Evolutionary conservation across 1,140 invertebrate genomes (phyloP).

Genomic region (Leptinotarsa lineolata): DNA sequence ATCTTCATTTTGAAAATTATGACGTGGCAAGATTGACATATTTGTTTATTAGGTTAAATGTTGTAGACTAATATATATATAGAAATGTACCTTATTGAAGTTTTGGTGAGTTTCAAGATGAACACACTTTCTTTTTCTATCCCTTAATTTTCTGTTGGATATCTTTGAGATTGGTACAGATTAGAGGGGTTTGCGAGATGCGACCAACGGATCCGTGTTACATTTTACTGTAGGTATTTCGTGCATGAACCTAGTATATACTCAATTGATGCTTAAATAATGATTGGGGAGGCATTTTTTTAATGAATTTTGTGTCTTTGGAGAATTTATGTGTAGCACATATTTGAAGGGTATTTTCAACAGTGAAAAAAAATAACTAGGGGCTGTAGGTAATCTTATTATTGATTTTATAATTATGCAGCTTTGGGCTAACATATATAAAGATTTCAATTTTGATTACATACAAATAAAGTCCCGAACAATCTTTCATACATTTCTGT

Average conservation of each 20-base stretch:
- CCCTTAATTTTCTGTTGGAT: background rate
- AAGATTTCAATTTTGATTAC: too few relatives aligned
- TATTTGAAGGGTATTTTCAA: constrained; percentile 14
- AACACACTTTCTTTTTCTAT: constrained; percentile 11
- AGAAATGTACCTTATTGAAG: constrained; percentile 19
- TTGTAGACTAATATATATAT: constrained; percentile 20
- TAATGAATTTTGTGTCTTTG: constrained; percentile 18
- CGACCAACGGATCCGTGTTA: constrained; percentile 11
- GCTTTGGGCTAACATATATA: too few relatives aligned
- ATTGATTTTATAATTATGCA: too few relatives aligned
- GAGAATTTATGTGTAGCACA: constrained; percentile 16
- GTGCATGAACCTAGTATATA: constrained; percentile 27
- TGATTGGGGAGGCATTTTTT: constrained; percentile 17
- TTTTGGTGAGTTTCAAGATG: background rate
- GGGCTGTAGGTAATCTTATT: too few relatives aligned
- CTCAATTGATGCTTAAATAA: constrained; percentile 22
- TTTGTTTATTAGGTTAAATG: constrained; percentile 21
- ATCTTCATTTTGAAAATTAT: constrained; percentile 13
- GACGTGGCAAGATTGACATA: background rate
- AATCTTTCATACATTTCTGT: too few relatives aligned
- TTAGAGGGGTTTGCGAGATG: background rate
- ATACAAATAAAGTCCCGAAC: too few relatives aligned
- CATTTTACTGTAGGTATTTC: constrained; percentile 27
- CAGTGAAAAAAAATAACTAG: background rate
- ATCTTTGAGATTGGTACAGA: background rate